Conservation (phyloP, 2,113 vertebrate species). For the Anser brachyrhynchus region DNA sequence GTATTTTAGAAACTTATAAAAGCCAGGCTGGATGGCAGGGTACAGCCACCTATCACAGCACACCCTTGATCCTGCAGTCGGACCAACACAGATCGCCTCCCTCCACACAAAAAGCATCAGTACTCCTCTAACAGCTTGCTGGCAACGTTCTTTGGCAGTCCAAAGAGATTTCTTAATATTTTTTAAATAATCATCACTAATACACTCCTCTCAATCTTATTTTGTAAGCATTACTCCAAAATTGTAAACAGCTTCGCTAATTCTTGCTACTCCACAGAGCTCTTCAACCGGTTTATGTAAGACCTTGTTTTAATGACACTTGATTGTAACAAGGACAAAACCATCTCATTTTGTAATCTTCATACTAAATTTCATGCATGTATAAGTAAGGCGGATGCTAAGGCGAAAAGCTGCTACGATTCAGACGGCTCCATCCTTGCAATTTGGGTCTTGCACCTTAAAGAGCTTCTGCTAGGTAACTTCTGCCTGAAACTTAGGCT, state of each 20-base stretch:
- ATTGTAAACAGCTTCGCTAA: neutral
- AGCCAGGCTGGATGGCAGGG: neutral
- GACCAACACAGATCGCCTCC: neutral
- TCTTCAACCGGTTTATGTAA: neutral
- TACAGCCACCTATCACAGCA: neutral
- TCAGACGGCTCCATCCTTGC: neutral
- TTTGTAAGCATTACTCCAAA: neutral
- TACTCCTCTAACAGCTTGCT: neutral
- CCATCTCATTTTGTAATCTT: neutral
- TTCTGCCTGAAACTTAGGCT: neutral
- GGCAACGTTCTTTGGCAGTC: neutral
- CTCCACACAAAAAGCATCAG: neutral
- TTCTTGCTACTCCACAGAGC: neutral
- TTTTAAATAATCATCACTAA: neutral
- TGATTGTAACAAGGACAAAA: slow-evolving; percentile 1
- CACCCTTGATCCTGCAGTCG: neutral
- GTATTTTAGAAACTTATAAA: neutral
- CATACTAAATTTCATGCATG: neutral
- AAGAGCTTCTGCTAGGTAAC: neutral
- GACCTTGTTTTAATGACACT: neutral
- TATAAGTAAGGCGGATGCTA: neutral
- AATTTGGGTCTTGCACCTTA: neutral
- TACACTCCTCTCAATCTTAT: neutral
- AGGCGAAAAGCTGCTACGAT: neutral
- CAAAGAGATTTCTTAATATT: neutral